A percentile compares a stretch with the other conserved stretches of the same genome.
Conservation (phyloP, 92 coral and sea anemone species). For the Pocillopora meandrina region DNA sequence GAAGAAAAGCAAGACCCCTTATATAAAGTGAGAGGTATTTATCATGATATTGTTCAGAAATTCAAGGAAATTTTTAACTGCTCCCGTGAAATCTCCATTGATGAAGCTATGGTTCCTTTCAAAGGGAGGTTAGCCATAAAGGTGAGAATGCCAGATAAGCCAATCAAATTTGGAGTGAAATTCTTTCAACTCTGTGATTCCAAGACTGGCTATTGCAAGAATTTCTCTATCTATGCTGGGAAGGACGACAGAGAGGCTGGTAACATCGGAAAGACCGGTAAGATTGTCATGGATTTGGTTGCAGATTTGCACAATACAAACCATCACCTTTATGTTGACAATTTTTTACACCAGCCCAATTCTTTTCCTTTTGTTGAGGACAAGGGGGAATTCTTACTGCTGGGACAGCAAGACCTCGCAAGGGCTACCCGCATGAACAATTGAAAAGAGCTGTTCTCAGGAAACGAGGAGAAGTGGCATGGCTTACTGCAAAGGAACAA, state of each 20-base stretch:
- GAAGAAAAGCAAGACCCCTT: constrained; percentile 19
- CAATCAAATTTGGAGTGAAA: constrained; percentile 52
- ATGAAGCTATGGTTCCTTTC: constrained; percentile 45
- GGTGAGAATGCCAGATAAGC: constrained; percentile 65
- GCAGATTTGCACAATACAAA: constrained; percentile 13
- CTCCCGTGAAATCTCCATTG: constrained; percentile 33
- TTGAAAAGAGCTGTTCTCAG: constrained; percentile 12
- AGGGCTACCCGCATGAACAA: constrained; percentile 29
- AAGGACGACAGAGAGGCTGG: constrained; percentile 31
- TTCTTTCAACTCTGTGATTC: constrained; percentile 50
- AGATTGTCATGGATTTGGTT: constrained; percentile 28
- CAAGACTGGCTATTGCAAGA: constrained; percentile 41
- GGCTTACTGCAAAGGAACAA: constrained; percentile 16
- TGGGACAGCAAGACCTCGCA: constrained; percentile 36
- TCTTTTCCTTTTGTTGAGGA: constrained; percentile 36
- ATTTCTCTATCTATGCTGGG: constrained; percentile 39
- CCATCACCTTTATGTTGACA: constrained; percentile 33
- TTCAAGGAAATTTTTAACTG: constrained; percentile 22
- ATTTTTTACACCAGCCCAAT: constrained; percentile 40
- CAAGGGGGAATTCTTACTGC: constrained; percentile 35
- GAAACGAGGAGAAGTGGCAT: constrained; percentile 22
- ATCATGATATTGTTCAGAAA: constrained; percentile 11
- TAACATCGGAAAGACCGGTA: constrained; percentile 45
- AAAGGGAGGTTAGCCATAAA: constrained; percentile 36
- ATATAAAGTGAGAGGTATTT: constrained; percentile 25